Conservation (phyloP, 1,140 invertebrate species). For the Anthonomus grandis region DNA sequence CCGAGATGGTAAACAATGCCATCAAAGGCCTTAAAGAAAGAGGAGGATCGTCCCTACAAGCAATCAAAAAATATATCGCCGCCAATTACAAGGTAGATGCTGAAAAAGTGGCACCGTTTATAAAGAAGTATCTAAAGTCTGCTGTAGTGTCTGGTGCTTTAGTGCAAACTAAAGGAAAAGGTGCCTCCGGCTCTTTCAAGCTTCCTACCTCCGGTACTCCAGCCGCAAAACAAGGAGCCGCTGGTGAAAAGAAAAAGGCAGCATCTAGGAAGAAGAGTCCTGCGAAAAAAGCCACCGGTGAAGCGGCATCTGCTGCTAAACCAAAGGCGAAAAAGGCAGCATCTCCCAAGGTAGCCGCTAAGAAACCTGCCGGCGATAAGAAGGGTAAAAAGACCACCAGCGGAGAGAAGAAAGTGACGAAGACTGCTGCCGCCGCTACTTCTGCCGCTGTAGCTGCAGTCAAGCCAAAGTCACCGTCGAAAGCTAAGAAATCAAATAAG, state of each 20-base stretch:
- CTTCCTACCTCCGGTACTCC: no score
- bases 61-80: slow-evolving; percentile 55
- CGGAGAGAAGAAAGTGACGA: slow-evolving; percentile 5
- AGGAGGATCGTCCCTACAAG: slow-evolving; percentile 54
- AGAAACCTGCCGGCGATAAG: no score
- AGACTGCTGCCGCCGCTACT: not conserved
- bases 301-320: no score
- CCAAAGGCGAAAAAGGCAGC: no score
- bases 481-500: slow-evolving; percentile 27
- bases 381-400: slow-evolving; percentile 1
- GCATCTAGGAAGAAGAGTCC: no score
- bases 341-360: no score
- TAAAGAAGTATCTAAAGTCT: slow-evolving; percentile 58
- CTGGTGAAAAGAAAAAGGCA: no score
- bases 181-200: no score
- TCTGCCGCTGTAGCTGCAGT: slow-evolving; percentile 15
- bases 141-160: slow-evolving; percentile 56
- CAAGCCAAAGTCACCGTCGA: slow-evolving; percentile 32
- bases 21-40: slow-evolving; percentile 54
- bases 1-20: slow-evolving; percentile 51
- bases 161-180: no score
- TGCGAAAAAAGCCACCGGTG: no score
- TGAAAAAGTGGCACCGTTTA: slow-evolving; percentile 54
- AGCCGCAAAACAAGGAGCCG: no score
- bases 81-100: slow-evolving; percentile 33